Evolutionary conservation across 2,888 invertebrate genomes (phyloP), one percentile per base, ranked within the genome.

Genomic region (Cerceris ruficornis): DNA sequence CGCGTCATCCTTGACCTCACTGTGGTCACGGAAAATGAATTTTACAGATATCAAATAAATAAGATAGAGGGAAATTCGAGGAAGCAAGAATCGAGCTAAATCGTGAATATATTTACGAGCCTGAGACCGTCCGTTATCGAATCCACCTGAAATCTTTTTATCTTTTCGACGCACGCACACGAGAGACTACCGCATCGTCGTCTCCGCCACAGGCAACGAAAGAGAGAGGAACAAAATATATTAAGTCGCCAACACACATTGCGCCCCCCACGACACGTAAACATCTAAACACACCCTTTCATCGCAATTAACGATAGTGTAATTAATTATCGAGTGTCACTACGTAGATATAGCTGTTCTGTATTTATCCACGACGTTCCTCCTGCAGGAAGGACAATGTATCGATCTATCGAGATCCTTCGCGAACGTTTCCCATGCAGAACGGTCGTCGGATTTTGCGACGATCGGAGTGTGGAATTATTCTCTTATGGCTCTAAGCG

Each of bases 301-400:
- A 73, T 43, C 46, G 50, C 57, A 61, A 66, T 69, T 28, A 9
- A 42, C n/a, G 52, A 55, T n/a, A 42, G 46, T 49, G 64, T 41
- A 52, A 75, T 54, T 64, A 55, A 78, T 65, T 70, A 77, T 57
- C 14, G 43, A 68, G n/a, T 7, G 7, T 28, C 59, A 70, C 43
- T 69, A 55, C 64, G 75, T 78, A 79, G 74, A 68, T 57, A 69
- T 80, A 80, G 75, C 50, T 66, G 72, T 73, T 70, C 60, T 61
- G 50, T 74, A 42, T 52, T 78, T 52, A 64, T 14, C 59, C 6
- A 55, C 42, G 60, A 65, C 65, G 67, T 68, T 68, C 74, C 78
- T 68, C 78, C 79, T 77, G 77, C 79, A 14, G 73, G 69, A 50
- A 62, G 70, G 62, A 50, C 46, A 8, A 64, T 15, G 7, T 8